Evolutionary conservation across 2,888 invertebrate genomes (phyloP).

Genomic region (Mythimna lalbum): DNA sequence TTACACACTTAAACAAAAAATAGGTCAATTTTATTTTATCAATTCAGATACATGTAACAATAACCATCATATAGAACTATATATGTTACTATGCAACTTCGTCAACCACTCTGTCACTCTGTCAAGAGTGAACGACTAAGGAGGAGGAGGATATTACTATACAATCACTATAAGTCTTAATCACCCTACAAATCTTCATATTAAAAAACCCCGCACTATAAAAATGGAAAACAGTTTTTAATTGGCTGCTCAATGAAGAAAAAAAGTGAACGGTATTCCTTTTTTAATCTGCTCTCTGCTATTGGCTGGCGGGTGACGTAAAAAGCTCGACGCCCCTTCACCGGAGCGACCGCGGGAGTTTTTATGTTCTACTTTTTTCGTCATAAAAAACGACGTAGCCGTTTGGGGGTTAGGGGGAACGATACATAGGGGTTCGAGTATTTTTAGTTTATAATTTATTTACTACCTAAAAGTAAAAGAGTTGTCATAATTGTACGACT

Average conservation of each 20-base stretch:
- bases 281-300: conserved; percentile 78
- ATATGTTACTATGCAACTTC: neutral
- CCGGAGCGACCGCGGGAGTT: conserved; percentile 71
- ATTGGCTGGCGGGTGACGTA: conserved; percentile 80
- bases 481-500: conserved; percentile 30
- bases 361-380: conserved; percentile 71
- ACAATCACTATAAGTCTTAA: neutral
- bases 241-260: conserved; percentile 69
- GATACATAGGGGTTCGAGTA: conserved; percentile 34
- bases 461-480: no score
- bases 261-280: conserved; percentile 76
- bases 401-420: conserved; percentile 31
- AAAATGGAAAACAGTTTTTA: conserved; percentile 65
- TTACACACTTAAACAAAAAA: neutral
- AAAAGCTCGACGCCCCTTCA: conserved; percentile 85
- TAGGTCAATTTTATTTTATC: neutral
- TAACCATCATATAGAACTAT: neutral
- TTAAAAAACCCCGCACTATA: conserved; percentile 28
- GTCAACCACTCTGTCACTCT: no score
- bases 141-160: no score
- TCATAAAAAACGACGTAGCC: conserved; percentile 56
- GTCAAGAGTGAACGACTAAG: no score
- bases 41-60: neutral
- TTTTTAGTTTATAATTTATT: neutral
- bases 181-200: conserved; percentile 8